phyloP scores from a whole-genome alignment of 2,888 invertebrate species.

The Saturnia japonica region DNA sequence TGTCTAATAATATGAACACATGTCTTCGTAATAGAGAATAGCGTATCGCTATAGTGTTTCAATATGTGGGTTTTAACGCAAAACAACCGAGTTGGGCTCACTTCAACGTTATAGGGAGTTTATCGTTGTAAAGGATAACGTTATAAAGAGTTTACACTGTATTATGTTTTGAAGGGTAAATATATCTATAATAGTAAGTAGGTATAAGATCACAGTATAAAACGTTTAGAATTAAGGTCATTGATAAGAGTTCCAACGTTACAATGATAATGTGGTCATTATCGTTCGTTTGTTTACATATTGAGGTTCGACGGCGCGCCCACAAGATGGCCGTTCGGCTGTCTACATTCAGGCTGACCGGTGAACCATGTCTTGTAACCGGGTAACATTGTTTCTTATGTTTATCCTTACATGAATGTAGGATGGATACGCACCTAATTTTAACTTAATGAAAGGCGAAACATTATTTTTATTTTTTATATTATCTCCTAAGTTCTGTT shows the following conservation, averaged over 20 bases:
- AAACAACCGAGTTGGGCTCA: no score
- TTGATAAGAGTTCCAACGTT: neutral
- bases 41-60: no score
- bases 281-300: slow-evolving; percentile 43
- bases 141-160: no score
- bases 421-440: neutral
- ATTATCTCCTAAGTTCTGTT: no score
- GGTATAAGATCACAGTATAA: neutral
- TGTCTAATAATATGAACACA: no score
- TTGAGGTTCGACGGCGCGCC: slow-evolving; percentile 47
- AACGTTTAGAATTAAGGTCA: slow-evolving; percentile 5
- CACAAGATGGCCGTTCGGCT: slow-evolving; percentile 51
- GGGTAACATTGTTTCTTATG: neutral
- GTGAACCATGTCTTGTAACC: slow-evolving; percentile 1
- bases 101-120: no score
- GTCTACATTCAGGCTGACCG: neutral
- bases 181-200: neutral
- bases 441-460: neutral
- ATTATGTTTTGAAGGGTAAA: slow-evolving; percentile 1
- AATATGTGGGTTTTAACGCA: no score
- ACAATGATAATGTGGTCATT: neutral
- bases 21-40: no score
- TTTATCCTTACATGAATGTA: neutral
- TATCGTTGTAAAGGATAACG: no score
- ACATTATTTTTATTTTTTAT: neutral